Evolutionary conservation across 2,797 vertebrate genomes (phyloP).

Genomic region (Astyanax mexicanus): DNA sequence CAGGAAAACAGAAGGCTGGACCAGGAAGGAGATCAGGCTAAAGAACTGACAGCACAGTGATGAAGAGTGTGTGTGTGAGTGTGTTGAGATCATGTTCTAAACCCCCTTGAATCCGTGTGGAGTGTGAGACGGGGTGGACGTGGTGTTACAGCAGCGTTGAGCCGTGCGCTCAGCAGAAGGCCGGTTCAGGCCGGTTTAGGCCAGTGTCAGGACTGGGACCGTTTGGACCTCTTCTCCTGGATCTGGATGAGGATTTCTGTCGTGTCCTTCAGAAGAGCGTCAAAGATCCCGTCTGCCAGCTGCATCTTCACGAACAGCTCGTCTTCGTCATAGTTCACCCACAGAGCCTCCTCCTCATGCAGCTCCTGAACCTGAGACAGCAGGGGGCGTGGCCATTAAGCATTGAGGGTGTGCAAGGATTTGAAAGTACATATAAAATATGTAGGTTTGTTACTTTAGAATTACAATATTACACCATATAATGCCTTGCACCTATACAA

Average conservation of each 20-base stretch:
- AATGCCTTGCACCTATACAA: too few relatives aligned
- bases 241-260: conserved; percentile 87
- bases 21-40: conserved; percentile 13
- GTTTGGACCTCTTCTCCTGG: conserved; percentile 82
- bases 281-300: conserved; percentile 95
- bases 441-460: too few relatives aligned
- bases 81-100: not conserved
- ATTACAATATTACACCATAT: too few relatives aligned
- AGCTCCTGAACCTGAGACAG: conserved; percentile 91
- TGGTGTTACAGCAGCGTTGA: not conserved
- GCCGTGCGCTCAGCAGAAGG: conserved; percentile 41
- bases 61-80: not conserved
- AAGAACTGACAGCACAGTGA: not conserved
- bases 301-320: conserved; percentile 98
- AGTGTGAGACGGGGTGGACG: not conserved
- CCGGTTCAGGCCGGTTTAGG: conserved; percentile 68
- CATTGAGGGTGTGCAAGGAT: not conserved
- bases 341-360: conserved; percentile 95
- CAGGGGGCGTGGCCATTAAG: not conserved
- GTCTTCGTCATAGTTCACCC: conserved; percentile 98
- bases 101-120: not conserved
- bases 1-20: not conserved
- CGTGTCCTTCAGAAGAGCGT: conserved; percentile 94
- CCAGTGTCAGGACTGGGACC: conserved; percentile 84
- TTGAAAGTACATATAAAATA: too few relatives aligned